Base-by-base conservation (phyloP, 2,113 vertebrate species). In the Protomyctophum bolini region DNA sequence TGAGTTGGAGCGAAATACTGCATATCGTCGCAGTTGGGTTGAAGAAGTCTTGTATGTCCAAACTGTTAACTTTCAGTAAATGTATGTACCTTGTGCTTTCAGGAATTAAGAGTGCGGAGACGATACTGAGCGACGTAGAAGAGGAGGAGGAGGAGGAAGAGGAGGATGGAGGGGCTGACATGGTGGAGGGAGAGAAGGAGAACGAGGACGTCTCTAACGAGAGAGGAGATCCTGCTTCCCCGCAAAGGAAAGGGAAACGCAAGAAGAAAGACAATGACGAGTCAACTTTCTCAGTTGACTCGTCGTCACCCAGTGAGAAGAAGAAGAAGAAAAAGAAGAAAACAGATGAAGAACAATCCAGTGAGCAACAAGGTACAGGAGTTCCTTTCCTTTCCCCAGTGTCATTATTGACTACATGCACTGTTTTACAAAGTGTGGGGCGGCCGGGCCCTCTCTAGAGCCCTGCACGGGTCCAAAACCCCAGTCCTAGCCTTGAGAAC, bases 171-270 rank as follows among this genome's bases (percentile, higher is more conserved):
- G 61, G 65, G 45, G 69, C 77, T 2, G 82, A 83, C 4, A 66
- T 85, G 9, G 73, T 82, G 54, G 94, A 94, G 79, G 85, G 77
- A 67, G 93, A 95, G 83, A 96, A 95, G 6, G 94, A 97, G 79
- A 96, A 96, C 14, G 93, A 96, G 12, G 90, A 91, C 10, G 79
- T 94, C 70, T 70, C 84, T 59, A 82, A 73, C 12, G 64, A 91
- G 8, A 86, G 68, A 47, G 81, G 12, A 67, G 3, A 21, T 0
- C 14, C 75, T 4, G 58, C 11, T 14, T 58, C 70, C 0, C 66
- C 70, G 0, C 92, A 93, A 83, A 94, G 84, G 54, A 95, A 90
- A 79, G 85, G 72, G 29, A 94, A 88, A 76, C 93, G 79, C 68
- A 94, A 83, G 78, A 90, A 79, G 1, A 14, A 3, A 72, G 67